Percentiles rank a stretch among this genome's conserved stretches.
Conservation (phyloP, 2,113 vertebrate species). For the Protomyctophum bolini region DNA sequence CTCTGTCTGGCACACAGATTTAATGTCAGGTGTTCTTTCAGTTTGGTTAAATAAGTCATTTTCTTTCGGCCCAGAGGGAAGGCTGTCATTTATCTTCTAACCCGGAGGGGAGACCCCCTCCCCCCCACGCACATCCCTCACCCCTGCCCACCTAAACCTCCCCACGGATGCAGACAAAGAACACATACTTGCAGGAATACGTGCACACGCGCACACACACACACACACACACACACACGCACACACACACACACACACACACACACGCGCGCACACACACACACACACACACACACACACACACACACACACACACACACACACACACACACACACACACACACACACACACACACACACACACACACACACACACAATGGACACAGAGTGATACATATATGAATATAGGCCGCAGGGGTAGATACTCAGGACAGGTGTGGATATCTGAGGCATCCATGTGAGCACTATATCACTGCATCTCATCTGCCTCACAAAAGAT, state of each 20-base stretch:
- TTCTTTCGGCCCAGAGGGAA: conserved; percentile 61
- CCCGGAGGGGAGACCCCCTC: conserved; percentile 53
- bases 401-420: too few species aligned
- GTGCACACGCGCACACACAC: conserved; percentile 22
- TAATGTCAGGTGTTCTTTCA: conserved; percentile 74
- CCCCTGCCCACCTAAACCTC: conserved; percentile 1
- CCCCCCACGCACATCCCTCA: conserved; percentile 41
- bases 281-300: too few species aligned
- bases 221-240: neutral
- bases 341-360: neutral
- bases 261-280: neutral
- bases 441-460: too few species aligned
- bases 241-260: neutral
- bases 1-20: conserved; percentile 67
- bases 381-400: too few species aligned
- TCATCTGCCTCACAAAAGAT: too few species aligned
- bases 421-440: too few species aligned
- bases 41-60: conserved; percentile 72
- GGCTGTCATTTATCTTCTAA: conserved; percentile 18
- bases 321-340: too few species aligned
- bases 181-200: neutral
- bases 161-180: neutral
- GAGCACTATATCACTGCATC: too few species aligned
- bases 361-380: neutral
- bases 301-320: conserved; percentile 23